Evolutionary conservation across 2,888 invertebrate genomes (phyloP).

Genomic region (Dicroscelio sp.): DNA sequence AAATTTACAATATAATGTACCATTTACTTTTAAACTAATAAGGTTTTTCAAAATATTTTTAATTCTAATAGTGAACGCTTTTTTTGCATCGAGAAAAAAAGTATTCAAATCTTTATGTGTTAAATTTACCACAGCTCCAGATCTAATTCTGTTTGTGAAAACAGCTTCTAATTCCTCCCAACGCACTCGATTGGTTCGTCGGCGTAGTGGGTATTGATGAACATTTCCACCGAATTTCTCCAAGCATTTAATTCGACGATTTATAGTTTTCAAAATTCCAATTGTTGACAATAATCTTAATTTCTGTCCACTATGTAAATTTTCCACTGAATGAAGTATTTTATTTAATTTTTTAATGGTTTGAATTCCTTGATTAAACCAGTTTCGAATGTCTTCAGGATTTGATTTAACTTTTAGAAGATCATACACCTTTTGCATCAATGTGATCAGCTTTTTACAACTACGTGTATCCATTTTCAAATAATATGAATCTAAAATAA

Average conservation of each 20-base stretch:
- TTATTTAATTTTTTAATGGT: no score
- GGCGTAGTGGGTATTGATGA: background rate
- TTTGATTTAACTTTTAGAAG: no score
- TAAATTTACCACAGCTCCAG: background rate
- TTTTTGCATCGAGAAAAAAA: constrained; percentile 30
- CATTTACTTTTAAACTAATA: background rate
- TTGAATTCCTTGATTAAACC: no score
- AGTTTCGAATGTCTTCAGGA: no score
- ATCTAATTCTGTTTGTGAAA: background rate
- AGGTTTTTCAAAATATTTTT: constrained; percentile 24
- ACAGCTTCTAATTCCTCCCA: background rate
- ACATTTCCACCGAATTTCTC: background rate
- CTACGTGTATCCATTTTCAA: no score
- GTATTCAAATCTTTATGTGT: background rate
- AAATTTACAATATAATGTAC: constrained; percentile 24
- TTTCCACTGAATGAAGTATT: no score
- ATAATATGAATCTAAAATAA: no score
- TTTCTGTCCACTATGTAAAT: no score
- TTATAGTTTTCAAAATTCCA: background rate
- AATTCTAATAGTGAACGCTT: constrained; percentile 6
- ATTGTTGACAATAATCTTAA: no score
- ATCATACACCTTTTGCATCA: no score
- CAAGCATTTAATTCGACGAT: background rate
- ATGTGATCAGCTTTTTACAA: no score
- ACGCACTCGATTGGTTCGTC: background rate